Evolutionary conservation across 2,113 vertebrate species (phyloP), one percentile per base, ranked within the genome.

Genomic region (Ivindomyrus marchei): DNA sequence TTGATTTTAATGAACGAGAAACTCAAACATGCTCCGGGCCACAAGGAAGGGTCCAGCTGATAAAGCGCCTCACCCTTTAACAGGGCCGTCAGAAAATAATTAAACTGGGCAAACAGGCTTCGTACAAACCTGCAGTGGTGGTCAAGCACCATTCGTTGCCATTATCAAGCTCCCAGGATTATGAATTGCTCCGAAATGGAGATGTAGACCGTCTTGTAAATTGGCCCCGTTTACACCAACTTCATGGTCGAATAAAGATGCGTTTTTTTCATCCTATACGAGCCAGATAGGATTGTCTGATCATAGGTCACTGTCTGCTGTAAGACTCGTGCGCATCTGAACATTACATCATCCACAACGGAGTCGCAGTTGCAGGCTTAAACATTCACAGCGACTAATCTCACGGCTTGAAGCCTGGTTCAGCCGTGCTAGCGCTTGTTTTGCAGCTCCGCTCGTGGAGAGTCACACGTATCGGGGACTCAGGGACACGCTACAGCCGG

Each of bases 91-190:
- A 88, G 85, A 90, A 90, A 90, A 90, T 88, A 87, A 90, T 90
- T 90, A 90, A 88, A 88, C 89, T 88, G 49, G 49, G 62, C 89
- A 90, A 88, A 90, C 89, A 90, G 24, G 6, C 36, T 87, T 87
- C 17, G 49, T 3, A 47, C 47, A 74, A 27, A 10, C 36, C 85
- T n/a, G 10, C 21, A 27, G 45, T 15, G 13, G 58, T 9, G 17
- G 3, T 2, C 62, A 1, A 52, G 49, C 47, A 80, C 85, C 39
- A 56, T 45, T n/a, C 15, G 7, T 4, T 49, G n/a, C 31, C 66
- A 52, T 31, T 46, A 88, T 56, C 70, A 85, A 80, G 31, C 89
- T 36, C 3, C 66, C n/a, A 11, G 50, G 15, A 49, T 45, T 46
- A 6, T 47, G 49, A 53, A 36, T 52, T 53, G 6, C 46, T 27